Percentiles rank a stretch among this genome's conserved stretches.
Conservation (phyloP, 2,888 invertebrate genomes). For the Chrysolina oricalcia region DNA sequence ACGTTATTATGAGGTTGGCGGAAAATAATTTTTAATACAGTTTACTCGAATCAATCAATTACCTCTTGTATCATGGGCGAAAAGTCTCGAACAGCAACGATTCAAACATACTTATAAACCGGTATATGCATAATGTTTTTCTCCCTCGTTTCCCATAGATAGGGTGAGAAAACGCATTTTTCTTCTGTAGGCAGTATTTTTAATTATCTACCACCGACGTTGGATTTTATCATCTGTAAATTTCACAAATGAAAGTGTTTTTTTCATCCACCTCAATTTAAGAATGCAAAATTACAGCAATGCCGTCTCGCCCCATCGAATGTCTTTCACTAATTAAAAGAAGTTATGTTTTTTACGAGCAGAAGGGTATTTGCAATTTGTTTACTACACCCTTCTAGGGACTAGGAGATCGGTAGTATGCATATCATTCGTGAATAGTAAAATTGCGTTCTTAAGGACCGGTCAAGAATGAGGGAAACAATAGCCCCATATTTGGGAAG, state of each 20-base stretch:
- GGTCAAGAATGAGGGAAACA: background rate
- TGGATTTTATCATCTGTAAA: slow-evolving; percentile 71
- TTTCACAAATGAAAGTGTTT: slow-evolving; percentile 69
- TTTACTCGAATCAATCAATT: background rate
- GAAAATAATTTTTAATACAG: too few species aligned
- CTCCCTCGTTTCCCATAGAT: slow-evolving; percentile 50
- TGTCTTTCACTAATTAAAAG: slow-evolving; percentile 69
- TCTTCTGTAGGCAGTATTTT: slow-evolving; percentile 66
- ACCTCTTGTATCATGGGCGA: background rate
- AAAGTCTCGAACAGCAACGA: slow-evolving; percentile 15
- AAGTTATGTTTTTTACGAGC: slow-evolving; percentile 69
- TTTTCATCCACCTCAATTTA: slow-evolving; percentile 49
- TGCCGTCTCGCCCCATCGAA: slow-evolving; percentile 51
- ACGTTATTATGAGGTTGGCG: too few species aligned
- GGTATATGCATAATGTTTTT: slow-evolving; percentile 39
- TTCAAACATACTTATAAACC: slow-evolving; percentile 10
- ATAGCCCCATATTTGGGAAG: too few species aligned
- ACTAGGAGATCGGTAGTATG: background rate
- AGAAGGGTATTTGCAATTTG: slow-evolving; percentile 67
- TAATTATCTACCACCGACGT: slow-evolving; percentile 68
- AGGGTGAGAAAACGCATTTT: slow-evolving; percentile 63
- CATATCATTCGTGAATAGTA: background rate
- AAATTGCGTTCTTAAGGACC: background rate
- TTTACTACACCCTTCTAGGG: slow-evolving; percentile 49
- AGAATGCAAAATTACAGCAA: slow-evolving; percentile 41